Evolutionary conservation across 2,113 vertebrate genomes (phyloP).

Genomic region (Clarias batrachus): DNA sequence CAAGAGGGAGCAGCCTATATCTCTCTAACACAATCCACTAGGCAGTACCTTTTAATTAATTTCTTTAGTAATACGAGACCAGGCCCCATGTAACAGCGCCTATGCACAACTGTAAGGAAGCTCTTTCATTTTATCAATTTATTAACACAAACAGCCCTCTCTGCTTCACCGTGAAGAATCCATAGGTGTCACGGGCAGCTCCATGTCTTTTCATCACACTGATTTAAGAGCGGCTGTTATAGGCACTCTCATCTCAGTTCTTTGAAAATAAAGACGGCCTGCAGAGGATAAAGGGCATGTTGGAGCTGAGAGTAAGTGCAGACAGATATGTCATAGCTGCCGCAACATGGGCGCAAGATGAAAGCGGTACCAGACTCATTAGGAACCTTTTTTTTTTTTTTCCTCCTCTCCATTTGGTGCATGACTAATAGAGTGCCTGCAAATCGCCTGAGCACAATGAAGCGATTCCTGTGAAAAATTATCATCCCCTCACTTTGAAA

Average conservation of each 20-base stretch:
- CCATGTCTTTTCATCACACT: slow-evolving; percentile 26
- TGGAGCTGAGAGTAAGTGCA: slow-evolving; percentile 31
- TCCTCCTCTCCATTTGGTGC: slow-evolving; percentile 33
- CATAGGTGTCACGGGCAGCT: slow-evolving; percentile 13
- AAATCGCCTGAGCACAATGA: slow-evolving; percentile 48
- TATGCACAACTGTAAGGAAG: neutral
- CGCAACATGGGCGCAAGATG: slow-evolving; percentile 43
- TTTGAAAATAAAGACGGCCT: slow-evolving; percentile 42
- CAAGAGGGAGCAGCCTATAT: neutral
- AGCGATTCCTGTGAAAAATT: slow-evolving; percentile 42
- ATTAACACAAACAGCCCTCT: neutral
- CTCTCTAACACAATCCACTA: neutral
- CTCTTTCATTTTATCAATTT: slow-evolving; percentile 12
- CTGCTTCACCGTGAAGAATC: slow-evolving; percentile 14
- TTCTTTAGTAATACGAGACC: neutral
- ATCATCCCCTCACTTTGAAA: slow-evolving; percentile 40
- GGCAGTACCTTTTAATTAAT: slow-evolving; percentile 5
- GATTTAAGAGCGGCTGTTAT: slow-evolving; percentile 37
- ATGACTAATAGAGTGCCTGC: slow-evolving; percentile 49
- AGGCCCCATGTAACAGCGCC: neutral
- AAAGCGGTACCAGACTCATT: slow-evolving; percentile 46
- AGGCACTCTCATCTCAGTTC: slow-evolving; percentile 29
- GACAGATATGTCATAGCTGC: slow-evolving; percentile 45
- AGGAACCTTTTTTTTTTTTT: slow-evolving; percentile 34
- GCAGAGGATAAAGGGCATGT: slow-evolving; percentile 32